Evolutionary conservation across 2,113 vertebrate species (phyloP).

Genomic region (Ceuthmochares aereus): DNA sequence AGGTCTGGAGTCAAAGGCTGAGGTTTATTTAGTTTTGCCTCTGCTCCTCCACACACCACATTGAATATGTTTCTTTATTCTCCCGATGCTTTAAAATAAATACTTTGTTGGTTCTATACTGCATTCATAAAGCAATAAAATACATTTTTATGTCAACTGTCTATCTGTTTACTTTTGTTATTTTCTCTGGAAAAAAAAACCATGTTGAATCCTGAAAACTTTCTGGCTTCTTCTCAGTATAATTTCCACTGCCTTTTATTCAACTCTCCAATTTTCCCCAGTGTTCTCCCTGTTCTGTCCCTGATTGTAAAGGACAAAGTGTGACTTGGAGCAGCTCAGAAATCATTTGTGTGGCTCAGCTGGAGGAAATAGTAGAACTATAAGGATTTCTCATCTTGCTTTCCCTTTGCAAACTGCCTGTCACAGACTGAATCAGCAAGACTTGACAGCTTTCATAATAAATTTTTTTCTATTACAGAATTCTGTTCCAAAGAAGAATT

Average conservation of each 20-base stretch:
- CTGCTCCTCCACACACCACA: not conserved
- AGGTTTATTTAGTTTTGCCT: not conserved
- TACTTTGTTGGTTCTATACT: not conserved
- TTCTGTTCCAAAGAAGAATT: not conserved
- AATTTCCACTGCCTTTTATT: not conserved
- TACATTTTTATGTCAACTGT: not conserved
- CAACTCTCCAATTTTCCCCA: not conserved
- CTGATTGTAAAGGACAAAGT: not conserved
- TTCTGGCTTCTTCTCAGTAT: not conserved
- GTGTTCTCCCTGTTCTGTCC: not conserved
- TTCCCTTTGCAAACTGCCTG: not conserved
- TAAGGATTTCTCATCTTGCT: not conserved
- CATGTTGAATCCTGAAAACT: not conserved
- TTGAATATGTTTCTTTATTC: not conserved
- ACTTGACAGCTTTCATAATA: not conserved
- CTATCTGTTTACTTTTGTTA: not conserved
- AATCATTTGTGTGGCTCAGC: not conserved
- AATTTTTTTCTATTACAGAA: not conserved
- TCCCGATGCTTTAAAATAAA: not conserved
- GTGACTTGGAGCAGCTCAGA: not conserved
- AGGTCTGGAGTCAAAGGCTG: not conserved
- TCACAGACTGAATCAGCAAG: conserved; percentile 12
- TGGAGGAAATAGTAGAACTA: not conserved
- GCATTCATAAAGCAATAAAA: not conserved
- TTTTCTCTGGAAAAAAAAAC: not conserved